Conservation (phyloP, 2,888 invertebrate species). For the Ectropis crepuscularia region DNA sequence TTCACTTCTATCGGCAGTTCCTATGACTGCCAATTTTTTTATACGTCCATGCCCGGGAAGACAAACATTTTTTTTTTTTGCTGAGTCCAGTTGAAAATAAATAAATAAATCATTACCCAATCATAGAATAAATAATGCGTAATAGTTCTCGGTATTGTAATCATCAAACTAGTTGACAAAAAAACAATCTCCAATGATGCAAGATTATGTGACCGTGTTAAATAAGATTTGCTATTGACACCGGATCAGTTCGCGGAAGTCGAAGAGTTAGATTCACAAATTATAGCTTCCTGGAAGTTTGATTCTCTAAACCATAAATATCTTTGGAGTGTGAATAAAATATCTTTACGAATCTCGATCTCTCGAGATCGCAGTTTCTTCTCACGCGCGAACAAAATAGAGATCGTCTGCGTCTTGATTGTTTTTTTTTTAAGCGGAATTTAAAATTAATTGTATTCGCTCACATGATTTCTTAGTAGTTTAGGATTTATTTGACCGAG, state of each 20-base stretch:
- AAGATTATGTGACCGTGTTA: slow-evolving; percentile 43
- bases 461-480: slow-evolving; percentile 44
- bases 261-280: slow-evolving; percentile 8
- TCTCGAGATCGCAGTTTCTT: slow-evolving; percentile 18
- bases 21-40: no score
- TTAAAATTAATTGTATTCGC: slow-evolving; percentile 44
- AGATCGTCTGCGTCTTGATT: slow-evolving; percentile 18
- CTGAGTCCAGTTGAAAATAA: no score
- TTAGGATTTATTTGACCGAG: slow-evolving; percentile 27
- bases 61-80: no score
- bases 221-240: slow-evolving; percentile 33
- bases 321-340: slow-evolving; percentile 17
- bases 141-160: not conserved
- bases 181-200: slow-evolving; percentile 25
- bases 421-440: slow-evolving; percentile 24
- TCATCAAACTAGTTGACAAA: not conserved
- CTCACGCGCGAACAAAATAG: slow-evolving; percentile 24
- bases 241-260: slow-evolving; percentile 28
- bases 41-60: no score
- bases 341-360: slow-evolving; percentile 13
- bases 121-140: no score
- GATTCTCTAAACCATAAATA: slow-evolving; percentile 16
- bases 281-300: slow-evolving; percentile 22
- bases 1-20: no score
- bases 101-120: no score